Evolutionary conservation across 2,888 invertebrate genomes (phyloP).

Genomic region (Drosophila paramelanica): DNA sequence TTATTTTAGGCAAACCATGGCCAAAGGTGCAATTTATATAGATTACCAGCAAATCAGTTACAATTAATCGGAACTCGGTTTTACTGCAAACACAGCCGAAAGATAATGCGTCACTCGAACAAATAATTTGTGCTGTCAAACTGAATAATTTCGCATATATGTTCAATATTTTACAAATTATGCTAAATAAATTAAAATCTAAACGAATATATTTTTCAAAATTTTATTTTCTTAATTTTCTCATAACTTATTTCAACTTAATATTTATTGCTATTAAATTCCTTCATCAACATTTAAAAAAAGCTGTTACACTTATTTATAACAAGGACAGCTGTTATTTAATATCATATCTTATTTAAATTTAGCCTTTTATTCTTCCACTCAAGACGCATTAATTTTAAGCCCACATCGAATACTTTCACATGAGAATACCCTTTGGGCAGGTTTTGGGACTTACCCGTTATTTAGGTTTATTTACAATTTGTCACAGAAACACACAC

Average conservation of each 20-base stretch:
- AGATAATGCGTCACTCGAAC: background rate
- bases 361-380: background rate
- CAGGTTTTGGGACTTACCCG: constrained; percentile 41
- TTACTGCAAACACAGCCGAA: constrained; percentile 11
- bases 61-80: constrained; percentile 34
- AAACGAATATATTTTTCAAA: too few relatives aligned
- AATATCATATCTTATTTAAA: background rate
- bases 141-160: background rate
- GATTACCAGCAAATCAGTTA: constrained; percentile 27
- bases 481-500: constrained; percentile 19
- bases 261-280: too few relatives aligned
- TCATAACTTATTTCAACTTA: too few relatives aligned
- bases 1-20: constrained; percentile 17
- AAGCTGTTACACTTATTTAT: too few relatives aligned
- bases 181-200: too few relatives aligned
- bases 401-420: constrained; percentile 4
- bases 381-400: constrained; percentile 4
- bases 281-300: too few relatives aligned
- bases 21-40: constrained; percentile 39
- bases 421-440: background rate
- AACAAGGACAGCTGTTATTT: too few relatives aligned
- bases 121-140: background rate
- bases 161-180: too few relatives aligned
- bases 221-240: too few relatives aligned
- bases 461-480: constrained; percentile 25